phyloP scores from a whole-genome alignment of 2,797 vertebrate species.

The Cyprinodon diabolis region DNA sequence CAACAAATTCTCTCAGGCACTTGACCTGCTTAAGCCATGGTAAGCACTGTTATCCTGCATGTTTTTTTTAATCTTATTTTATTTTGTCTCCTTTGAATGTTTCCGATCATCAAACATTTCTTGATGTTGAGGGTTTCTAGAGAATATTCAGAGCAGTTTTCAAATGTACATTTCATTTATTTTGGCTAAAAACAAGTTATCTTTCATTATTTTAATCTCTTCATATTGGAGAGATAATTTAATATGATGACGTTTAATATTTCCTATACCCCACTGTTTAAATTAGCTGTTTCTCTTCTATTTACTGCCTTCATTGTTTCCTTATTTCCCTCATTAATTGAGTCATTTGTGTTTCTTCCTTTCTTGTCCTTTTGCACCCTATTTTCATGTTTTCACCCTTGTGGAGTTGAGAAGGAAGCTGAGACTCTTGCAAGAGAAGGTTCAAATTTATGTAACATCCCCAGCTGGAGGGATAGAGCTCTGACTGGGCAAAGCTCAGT shows the following conservation, averaged over 20 bases:
- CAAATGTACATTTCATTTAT: too few relatives aligned
- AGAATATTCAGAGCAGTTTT: too few relatives aligned
- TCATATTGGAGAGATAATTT: background rate
- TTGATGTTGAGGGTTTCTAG: background rate
- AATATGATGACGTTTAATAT: background rate
- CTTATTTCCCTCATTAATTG: background rate
- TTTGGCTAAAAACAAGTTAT: background rate
- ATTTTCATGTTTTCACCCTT: too few relatives aligned
- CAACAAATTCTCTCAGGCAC: slow-evolving; percentile 93
- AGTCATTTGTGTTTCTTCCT: background rate
- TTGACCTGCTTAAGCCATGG: slow-evolving; percentile 94
- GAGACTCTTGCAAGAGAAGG: too few relatives aligned
- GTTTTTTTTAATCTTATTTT: too few relatives aligned
- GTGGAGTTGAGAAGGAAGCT: too few relatives aligned
- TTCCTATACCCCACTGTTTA: background rate
- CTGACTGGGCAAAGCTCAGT: too few relatives aligned
- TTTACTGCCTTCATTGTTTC: background rate
- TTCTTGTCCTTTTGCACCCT: background rate
- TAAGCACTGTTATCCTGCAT: slow-evolving; percentile 56
- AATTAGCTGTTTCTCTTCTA: background rate
- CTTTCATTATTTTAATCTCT: background rate
- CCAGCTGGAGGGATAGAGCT: too few relatives aligned
- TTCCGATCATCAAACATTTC: background rate
- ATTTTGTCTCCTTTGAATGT: too few relatives aligned
- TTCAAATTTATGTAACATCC: too few relatives aligned